Evolutionary conservation across 2,113 vertebrate species (phyloP).

Genomic region (Calcarius ornatus): DNA sequence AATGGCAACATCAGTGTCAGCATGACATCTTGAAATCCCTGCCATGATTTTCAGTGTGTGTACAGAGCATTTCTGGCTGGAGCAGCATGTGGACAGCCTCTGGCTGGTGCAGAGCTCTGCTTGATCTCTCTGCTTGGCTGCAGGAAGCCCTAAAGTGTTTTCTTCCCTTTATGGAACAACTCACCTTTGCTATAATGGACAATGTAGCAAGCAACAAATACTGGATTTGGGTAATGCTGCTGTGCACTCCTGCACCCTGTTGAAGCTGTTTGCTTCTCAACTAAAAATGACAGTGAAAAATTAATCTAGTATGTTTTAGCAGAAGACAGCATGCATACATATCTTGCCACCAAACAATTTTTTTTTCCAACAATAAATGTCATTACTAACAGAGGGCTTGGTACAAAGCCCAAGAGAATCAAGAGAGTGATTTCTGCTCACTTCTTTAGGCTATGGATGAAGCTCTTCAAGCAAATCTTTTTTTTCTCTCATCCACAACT

Average conservation of each 20-base stretch:
- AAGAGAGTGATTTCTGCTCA: background rate
- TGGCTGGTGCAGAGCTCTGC: background rate
- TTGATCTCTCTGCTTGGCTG: background rate
- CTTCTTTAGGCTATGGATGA: background rate
- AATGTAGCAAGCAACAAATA: background rate
- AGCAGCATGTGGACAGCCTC: background rate
- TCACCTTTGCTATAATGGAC: background rate
- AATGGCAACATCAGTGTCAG: background rate
- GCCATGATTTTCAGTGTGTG: background rate
- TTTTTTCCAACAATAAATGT: background rate
- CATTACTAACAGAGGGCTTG: background rate
- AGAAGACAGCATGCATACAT: background rate
- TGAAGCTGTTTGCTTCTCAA: background rate
- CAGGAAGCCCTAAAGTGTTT: background rate
- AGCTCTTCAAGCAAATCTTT: background rate
- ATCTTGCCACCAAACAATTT: background rate
- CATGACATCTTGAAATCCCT: background rate
- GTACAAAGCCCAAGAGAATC: background rate
- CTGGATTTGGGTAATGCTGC: background rate
- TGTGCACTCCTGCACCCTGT: background rate
- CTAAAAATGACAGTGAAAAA: background rate
- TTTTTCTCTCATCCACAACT: background rate
- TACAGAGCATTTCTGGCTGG: background rate
- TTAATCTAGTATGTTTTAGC: background rate
- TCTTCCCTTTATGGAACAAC: background rate